phyloP scores from a whole-genome alignment of 2,888 invertebrate genomes.

The Apodemia mormo region DNA sequence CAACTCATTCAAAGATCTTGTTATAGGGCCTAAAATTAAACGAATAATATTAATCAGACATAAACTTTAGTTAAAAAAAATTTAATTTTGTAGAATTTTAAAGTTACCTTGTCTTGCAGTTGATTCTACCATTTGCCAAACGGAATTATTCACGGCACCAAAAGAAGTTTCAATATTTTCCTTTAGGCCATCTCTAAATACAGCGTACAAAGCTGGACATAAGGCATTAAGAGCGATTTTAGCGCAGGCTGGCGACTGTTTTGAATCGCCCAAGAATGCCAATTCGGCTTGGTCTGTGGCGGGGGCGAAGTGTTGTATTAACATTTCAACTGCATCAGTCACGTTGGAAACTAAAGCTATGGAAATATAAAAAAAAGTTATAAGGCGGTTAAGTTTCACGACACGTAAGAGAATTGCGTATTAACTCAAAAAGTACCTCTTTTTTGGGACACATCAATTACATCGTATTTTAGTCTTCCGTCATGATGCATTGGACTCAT shows the following conservation, averaged over 20 bases:
- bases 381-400: background rate
- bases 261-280: conserved; percentile 81
- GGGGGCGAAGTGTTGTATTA: conserved; percentile 86
- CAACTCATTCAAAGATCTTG: conserved; percentile 91
- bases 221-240: conserved; percentile 88
- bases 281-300: conserved; percentile 84
- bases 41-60: conserved; percentile 28
- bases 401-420: background rate
- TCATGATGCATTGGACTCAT: conserved; percentile 75
- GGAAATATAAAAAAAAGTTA: conserved; percentile 17
- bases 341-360: conserved; percentile 87
- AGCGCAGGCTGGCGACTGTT: conserved; percentile 84
- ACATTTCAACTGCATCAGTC: conserved; percentile 87
- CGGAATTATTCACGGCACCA: conserved; percentile 92
- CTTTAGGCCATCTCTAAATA: conserved; percentile 92
- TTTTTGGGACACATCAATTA: conserved; percentile 83
- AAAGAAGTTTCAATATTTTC: conserved; percentile 91
- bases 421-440: conserved; percentile 59
- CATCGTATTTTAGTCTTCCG: conserved; percentile 67
- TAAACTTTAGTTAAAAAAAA: background rate
- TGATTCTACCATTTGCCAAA: conserved; percentile 95
- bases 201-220: conserved; percentile 91
- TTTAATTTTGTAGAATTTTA: background rate
- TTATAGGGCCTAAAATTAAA: conserved; percentile 84
- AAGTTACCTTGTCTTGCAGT: conserved; percentile 90